phyloP scores from a whole-genome alignment of 2,888 invertebrate species.

The Torymus auratus region DNA sequence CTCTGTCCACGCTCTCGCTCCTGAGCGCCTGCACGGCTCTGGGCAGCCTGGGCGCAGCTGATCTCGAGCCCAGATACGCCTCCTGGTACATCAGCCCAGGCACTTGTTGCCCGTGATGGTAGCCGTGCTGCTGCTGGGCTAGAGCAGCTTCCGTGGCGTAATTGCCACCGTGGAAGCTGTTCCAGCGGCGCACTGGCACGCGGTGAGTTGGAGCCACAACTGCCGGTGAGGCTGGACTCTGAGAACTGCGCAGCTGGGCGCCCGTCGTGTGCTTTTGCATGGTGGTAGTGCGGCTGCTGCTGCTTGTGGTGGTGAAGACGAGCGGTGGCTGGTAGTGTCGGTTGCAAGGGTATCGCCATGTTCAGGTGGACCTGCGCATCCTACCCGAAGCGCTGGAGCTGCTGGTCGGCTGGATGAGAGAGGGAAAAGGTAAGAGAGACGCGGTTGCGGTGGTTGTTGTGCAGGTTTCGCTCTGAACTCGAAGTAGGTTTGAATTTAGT shows the following conservation, averaged over 20 bases:
- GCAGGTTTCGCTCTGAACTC: no score
- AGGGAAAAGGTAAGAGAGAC: no score
- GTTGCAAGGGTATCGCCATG: neutral
- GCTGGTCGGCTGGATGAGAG: no score
- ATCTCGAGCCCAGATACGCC: slow-evolving; percentile 45
- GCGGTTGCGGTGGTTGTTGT: no score
- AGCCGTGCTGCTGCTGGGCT: slow-evolving; percentile 59
- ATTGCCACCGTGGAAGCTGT: slow-evolving; percentile 75
- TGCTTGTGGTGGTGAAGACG: no score
- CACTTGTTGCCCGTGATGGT: slow-evolving; percentile 46
- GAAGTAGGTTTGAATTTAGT: no score
- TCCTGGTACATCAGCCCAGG: slow-evolving; percentile 61
- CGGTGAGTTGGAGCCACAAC: slow-evolving; percentile 66
- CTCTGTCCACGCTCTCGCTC: slow-evolving; percentile 74
- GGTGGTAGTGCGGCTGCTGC: neutral
- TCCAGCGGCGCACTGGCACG: slow-evolving; percentile 77
- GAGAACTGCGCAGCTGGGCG: slow-evolving; percentile 68
- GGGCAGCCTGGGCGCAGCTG: slow-evolving; percentile 62
- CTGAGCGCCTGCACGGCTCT: slow-evolving; percentile 73
- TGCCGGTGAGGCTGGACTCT: slow-evolving; percentile 57
- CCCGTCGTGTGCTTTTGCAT: slow-evolving; percentile 75
- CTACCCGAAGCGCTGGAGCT: neutral
- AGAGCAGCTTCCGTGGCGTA: slow-evolving; percentile 64
- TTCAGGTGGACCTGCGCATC: slow-evolving; percentile 50
- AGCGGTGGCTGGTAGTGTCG: no score